Evolutionary conservation across 2,888 invertebrate species (phyloP).

Genomic region (Philhelius pedissequus): DNA sequence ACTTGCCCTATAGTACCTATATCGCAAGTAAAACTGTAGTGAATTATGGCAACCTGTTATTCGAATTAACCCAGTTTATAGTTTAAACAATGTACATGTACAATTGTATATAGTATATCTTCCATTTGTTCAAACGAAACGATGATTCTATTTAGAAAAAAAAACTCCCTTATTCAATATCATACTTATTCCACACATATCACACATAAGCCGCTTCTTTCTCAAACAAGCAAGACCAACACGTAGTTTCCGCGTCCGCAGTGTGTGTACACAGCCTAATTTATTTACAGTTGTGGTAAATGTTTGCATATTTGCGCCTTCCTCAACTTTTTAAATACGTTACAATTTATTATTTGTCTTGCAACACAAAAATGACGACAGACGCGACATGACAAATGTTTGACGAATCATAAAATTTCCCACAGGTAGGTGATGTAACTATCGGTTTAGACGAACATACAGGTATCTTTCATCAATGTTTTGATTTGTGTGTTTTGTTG

Average conservation of each 20-base stretch:
- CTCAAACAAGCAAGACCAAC: background rate
- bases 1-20: too few relatives aligned
- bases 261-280: too few relatives aligned
- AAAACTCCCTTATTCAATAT: too few relatives aligned
- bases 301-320: background rate
- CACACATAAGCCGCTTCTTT: background rate
- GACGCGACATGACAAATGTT: background rate
- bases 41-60: too few relatives aligned
- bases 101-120: too few relatives aligned
- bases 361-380: background rate
- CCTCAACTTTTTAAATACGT: background rate
- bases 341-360: background rate
- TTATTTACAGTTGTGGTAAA: too few relatives aligned
- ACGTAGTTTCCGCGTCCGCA: background rate
- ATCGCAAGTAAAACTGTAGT: too few relatives aligned
- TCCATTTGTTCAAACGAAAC: too few relatives aligned
- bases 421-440: background rate
- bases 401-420: background rate
- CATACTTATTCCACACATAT: too few relatives aligned
- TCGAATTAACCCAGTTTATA: too few relatives aligned
- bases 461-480: background rate
- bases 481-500: conserved; percentile 7
- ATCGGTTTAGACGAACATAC: background rate
- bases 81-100: too few relatives aligned
- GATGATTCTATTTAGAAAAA: too few relatives aligned